Evolutionary conservation across 2,113 vertebrate genomes (phyloP).

Genomic region (Porphyrio hochstetteri): DNA sequence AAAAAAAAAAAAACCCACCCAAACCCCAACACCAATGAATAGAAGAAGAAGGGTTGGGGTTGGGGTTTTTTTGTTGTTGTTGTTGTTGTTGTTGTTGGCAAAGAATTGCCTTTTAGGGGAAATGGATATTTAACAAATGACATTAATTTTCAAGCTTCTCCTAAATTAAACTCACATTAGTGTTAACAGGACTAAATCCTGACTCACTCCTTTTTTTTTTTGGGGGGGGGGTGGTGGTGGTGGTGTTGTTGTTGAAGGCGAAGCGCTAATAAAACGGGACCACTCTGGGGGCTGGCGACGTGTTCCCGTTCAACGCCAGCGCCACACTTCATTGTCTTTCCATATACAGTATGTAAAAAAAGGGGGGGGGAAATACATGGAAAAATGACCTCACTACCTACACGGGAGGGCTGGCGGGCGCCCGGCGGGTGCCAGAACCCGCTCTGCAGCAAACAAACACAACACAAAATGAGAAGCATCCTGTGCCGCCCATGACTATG

Average conservation of each 20-base stretch:
- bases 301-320: not conserved
- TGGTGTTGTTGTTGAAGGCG: not conserved
- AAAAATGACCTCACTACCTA: constrained; percentile 72
- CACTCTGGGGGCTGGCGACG: constrained; percentile 30
- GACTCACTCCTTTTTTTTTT: constrained; percentile 11
- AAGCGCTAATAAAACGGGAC: constrained; percentile 16
- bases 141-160: constrained; percentile 61
- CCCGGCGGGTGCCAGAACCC: constrained; percentile 52
- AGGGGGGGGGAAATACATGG: constrained; percentile 55
- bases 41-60: not conserved
- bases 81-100: constrained; percentile 61
- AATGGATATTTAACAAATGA: constrained; percentile 63
- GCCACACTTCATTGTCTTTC: constrained; percentile 50
- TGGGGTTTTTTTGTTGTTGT: not conserved
- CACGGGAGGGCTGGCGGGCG: constrained; percentile 62
- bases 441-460: constrained; percentile 54
- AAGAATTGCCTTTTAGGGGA: constrained; percentile 64
- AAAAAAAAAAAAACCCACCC: not conserved
- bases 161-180: constrained; percentile 64
- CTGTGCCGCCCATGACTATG: constrained; percentile 58
- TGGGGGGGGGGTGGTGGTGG: no score
- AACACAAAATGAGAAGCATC: constrained; percentile 65
- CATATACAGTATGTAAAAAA: constrained; percentile 60
- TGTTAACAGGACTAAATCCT: constrained; percentile 54
- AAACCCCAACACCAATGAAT: not conserved